Percentiles rank a stretch among this genome's conserved stretches.
phyloP scores from a whole-genome alignment of 2,113 vertebrate species.

The Delphinus delphis region DNA sequence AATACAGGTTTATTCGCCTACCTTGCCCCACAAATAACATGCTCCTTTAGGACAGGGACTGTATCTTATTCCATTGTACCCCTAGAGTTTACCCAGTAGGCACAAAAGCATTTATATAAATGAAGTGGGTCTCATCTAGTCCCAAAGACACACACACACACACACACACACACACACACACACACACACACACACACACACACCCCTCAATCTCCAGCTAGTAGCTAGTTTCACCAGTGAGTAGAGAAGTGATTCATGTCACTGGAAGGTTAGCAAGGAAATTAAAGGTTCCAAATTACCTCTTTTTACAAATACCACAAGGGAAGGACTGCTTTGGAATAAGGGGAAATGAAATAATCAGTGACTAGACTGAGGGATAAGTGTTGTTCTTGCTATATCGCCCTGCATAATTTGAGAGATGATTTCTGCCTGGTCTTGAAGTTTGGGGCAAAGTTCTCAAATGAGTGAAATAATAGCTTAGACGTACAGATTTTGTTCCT shows the following conservation, averaged over 20 bases:
- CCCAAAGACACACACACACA: background rate
- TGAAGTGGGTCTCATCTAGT: background rate
- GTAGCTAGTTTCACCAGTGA: background rate
- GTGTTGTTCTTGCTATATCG: conserved; percentile 14
- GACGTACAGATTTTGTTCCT: background rate
- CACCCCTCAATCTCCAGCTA: background rate
- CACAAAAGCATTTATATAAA: background rate
- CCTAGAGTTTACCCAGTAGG: background rate
- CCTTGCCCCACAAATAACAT: background rate
- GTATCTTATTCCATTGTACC: background rate
- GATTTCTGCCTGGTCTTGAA: conserved; percentile 33
- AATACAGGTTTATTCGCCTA: background rate
- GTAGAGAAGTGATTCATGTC: background rate
- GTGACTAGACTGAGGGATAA: background rate
- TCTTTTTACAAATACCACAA: conserved; percentile 16
- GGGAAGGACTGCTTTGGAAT: background rate
- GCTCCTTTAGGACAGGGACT: background rate
- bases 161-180: background rate
- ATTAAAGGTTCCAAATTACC: conserved; percentile 42
- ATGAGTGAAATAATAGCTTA: background rate
- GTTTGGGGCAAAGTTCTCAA: conserved; percentile 38
- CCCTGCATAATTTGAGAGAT: conserved; percentile 31
- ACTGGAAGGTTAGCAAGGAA: conserved; percentile 28
- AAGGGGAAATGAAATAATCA: conserved; percentile 44
- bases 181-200: too few relatives aligned